Evolutionary conservation across 37 sponge, comb jelly and placozoan genomes (phyloP), one percentile per base, ranked within the genome.

Genomic region (Agelas oroides): DNA sequence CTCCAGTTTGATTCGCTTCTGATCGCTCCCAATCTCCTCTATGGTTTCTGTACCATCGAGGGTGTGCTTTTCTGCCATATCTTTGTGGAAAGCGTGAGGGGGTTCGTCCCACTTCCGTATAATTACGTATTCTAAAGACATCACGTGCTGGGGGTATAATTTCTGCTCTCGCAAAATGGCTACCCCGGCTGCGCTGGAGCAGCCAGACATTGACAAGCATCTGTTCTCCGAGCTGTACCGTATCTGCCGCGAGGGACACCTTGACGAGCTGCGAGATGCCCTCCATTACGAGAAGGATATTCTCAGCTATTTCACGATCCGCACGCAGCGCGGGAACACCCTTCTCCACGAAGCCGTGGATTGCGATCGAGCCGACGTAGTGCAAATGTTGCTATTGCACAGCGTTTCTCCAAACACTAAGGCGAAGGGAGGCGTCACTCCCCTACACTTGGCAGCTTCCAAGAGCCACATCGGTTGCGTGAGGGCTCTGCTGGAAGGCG

Each of bases 1-100:
- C 80, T 94, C 94, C 87, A 94, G 83, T 39, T 87, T 94, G 54
- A 82, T 79, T 46, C 94, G 76, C 83, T 94, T 94, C 61, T 77
- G 84, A 23, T 90, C 94, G 34, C 69, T 52, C 16, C 63, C 78
- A 66, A 76, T 73, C 68, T 84, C 75, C 68, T 84, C 75, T 31
- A 46, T 59, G 31, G 35, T 53, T 39, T 67, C 35, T n/a, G 57
- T 80, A 39, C 67, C 58, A 61, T 89, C 84, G 46, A 94, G 66
- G 56, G 81, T 59, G 80, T 94, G 94, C 91, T 94, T 94, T 81
- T 94, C 94, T 52, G 94, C 94, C 94, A 94, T 94, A 71, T 77
- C n/a, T n/a, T n/a, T n/a, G n/a, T 46, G 46, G 3, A 46, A 8
- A 3, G 46, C 46, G 46, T 46, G 46, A 46, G 8, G 46, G 46